A percentile compares a stretch with the other conserved stretches of the same genome.
These are phyloP conservation scores for Plebejus argus DNA, from an alignment of 2,888 invertebrate genomes.

Conservation along the genomic window DNA sequence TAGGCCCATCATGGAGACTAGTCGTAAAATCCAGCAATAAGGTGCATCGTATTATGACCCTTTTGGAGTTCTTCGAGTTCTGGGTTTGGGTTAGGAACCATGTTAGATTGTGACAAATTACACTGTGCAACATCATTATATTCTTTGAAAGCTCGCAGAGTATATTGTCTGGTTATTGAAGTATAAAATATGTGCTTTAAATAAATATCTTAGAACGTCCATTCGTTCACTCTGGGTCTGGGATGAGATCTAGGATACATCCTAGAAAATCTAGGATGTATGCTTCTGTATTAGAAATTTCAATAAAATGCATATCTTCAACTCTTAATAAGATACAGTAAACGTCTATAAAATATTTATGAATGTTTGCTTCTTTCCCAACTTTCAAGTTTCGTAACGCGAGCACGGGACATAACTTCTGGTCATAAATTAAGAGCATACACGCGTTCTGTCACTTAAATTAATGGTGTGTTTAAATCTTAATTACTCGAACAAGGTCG, in stretches of 20 bases:
- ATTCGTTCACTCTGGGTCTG: background rate
- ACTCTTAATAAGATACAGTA: background rate
- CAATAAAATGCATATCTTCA: background rate
- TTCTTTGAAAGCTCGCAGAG: background rate
- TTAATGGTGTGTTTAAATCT: constrained; percentile 15
- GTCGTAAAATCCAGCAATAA: background rate
- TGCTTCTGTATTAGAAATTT: background rate
- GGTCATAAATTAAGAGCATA: background rate
- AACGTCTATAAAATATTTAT: background rate
- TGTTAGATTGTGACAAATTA: background rate
- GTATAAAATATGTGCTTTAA: background rate
- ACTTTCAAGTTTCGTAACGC: constrained; percentile 8
- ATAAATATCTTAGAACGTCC: background rate
- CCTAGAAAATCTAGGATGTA: background rate
- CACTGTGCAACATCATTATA: background rate
- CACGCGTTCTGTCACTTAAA: background rate
- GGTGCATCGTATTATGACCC: background rate
- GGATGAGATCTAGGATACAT: background rate
- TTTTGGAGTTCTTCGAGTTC: background rate
- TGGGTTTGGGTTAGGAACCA: background rate
- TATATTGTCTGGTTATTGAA: background rate
- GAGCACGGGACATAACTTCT: background rate
- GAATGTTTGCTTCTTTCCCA: background rate
- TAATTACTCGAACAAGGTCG: constrained; percentile 21
- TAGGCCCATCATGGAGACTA: background rate